A percentile compares a stretch with the other conserved stretches of the same genome.
These are phyloP conservation scores for Catocala nupta DNA, from an alignment of 2,888 invertebrate genomes.

Conservation along the genomic window DNA sequence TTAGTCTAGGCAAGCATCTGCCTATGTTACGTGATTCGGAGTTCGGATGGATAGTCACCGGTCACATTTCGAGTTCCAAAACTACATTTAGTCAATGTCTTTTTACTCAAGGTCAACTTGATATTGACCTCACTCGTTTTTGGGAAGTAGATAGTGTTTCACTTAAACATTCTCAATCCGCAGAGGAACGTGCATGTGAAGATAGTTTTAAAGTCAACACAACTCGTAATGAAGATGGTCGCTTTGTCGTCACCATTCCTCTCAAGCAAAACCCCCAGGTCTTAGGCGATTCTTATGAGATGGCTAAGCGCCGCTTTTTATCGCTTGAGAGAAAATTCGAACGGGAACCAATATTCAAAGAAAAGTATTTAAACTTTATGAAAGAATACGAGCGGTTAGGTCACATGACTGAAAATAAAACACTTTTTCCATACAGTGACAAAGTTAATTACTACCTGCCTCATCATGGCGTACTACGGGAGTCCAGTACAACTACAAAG, in stretches of 20 bases:
- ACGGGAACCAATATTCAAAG: conserved; percentile 7
- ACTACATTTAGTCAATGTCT: background rate
- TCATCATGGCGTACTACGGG: conserved; percentile 22
- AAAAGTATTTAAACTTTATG: conserved; percentile 10
- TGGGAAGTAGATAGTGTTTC: conserved; percentile 44
- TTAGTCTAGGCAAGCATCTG: conserved; percentile 37
- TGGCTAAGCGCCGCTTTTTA: conserved; percentile 38
- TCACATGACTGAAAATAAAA: too few relatives aligned
- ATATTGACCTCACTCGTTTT: conserved; percentile 21
- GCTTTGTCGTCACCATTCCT: conserved; percentile 42
- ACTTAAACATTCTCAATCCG: conserved; percentile 14
- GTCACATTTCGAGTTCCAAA: conserved; percentile 5
- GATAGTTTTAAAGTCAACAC: conserved; percentile 27
- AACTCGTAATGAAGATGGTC: conserved; percentile 27
- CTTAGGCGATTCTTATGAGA: conserved; percentile 42
- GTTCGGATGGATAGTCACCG: conserved; percentile 48
- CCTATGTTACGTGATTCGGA: conserved; percentile 38
- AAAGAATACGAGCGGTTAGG: too few relatives aligned
- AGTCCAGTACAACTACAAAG: conserved; percentile 31
- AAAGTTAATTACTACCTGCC: too few relatives aligned
- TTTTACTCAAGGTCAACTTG: background rate
- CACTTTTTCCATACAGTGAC: too few relatives aligned
- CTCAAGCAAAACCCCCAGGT: conserved; percentile 27
- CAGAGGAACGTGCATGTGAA: conserved; percentile 26
- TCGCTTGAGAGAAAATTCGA: conserved; percentile 27